phyloP scores from a whole-genome alignment of 1,140 invertebrate species.

The Schlechtendalia chinensis region DNA sequence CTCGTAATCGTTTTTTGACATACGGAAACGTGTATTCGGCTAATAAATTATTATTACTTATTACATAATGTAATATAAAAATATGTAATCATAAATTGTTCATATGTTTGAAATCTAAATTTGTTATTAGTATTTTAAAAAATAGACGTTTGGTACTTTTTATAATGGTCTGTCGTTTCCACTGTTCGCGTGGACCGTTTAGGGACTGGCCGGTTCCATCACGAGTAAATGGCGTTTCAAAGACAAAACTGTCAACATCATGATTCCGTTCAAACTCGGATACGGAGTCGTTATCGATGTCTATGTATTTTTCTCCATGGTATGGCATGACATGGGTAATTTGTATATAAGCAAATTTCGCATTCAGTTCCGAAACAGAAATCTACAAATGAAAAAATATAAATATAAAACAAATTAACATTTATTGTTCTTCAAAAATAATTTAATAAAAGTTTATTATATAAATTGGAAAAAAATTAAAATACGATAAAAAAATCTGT shows the following conservation, averaged over 20 bases:
- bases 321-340: slow-evolving; percentile 83
- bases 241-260: slow-evolving; percentile 84
- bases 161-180: slow-evolving; percentile 71
- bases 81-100: neutral
- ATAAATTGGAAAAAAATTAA: too few species aligned
- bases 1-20: slow-evolving; percentile 81
- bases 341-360: slow-evolving; percentile 85
- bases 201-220: slow-evolving; percentile 67
- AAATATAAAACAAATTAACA: neutral
- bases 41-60: neutral
- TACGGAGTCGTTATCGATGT: slow-evolving; percentile 57
- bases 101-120: slow-evolving; percentile 54
- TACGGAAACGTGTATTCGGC: slow-evolving; percentile 86
- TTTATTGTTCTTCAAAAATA: too few species aligned
- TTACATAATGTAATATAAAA: too few species aligned
- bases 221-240: slow-evolving; percentile 88
- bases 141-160: slow-evolving; percentile 22
- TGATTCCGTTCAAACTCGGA: slow-evolving; percentile 83
- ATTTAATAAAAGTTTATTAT: too few species aligned
- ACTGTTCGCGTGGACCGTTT: slow-evolving; percentile 81
- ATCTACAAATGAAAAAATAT: slow-evolving; percentile 62
- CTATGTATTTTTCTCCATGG: slow-evolving; percentile 69
- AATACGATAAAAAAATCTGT: too few species aligned
- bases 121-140: neutral
- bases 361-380: slow-evolving; percentile 71